Base-by-base conservation (phyloP, 2,113 vertebrate genomes). In the Baryphthengus martii region DNA sequence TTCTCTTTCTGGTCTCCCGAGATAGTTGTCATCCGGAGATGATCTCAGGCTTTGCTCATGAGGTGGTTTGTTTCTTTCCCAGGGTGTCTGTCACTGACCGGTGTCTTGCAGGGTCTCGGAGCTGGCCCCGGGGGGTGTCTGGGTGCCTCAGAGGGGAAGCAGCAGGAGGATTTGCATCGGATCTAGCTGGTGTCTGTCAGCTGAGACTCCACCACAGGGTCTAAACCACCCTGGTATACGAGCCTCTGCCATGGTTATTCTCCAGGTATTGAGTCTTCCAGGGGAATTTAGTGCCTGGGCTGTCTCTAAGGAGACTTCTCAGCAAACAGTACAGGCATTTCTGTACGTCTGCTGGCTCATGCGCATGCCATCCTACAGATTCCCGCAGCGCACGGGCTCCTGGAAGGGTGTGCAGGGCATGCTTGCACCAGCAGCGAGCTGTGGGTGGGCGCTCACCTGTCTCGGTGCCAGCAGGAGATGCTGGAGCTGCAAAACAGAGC, bases 301-400 rank as follows among this genome's bases (percentile, higher is more conserved):
- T 82, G 92, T 92, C 92, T 91, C 90, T 85, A 73, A 94, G 85
- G 90, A 77, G 88, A 58, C 88, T 79, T 11, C 59, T 76, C 55
- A 18, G 94, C 82, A 37, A 82, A 24, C 63, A n/a, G 71, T 3
- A 6, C 37, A 14, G 49, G 82, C 45, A 2, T 78, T 88, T 53
- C 42, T 70, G n/a, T 35, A 5, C 2, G 11, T 29, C 82, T 44
- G 72, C 76, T 49, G 5, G 21, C 85, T 92, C 67, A 3, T 28
- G 33, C 5, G 1, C 35, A 0, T 9, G 31, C 4, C 19, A 50
- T 66, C 58, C 63, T 8, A 4, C n/a, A 3, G 13, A 29, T 45
- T 8, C 63, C 79, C 17, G 3, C 33, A 18, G 86, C 85, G 6
- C 62, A 15, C 0, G 8, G 76, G 55, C 55, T 76, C 35, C 71